Conservation (phyloP, 2,113 vertebrate genomes). For the Corythaeola cristata region DNA sequence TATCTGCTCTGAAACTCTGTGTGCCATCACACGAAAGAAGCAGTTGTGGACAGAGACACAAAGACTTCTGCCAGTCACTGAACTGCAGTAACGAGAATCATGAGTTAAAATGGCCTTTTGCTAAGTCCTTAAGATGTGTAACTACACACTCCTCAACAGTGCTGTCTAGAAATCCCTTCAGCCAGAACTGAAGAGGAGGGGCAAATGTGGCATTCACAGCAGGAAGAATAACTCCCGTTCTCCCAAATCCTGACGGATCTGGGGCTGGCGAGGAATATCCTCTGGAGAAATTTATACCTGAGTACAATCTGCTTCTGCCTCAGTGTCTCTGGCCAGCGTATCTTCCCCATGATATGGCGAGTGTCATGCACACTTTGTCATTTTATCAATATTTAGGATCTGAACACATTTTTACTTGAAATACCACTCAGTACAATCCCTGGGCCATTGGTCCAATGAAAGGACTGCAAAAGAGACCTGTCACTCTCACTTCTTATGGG, state of each 20-base stretch:
- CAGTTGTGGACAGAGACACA: background rate
- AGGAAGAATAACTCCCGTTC: background rate
- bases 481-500: background rate
- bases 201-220: background rate
- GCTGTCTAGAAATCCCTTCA: background rate
- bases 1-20: background rate
- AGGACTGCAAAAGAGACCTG: background rate
- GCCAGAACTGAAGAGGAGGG: background rate
- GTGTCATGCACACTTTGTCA: background rate
- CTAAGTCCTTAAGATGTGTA: background rate
- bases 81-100: background rate
- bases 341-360: fast-evolving
- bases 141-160: background rate
- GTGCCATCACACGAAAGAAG: background rate
- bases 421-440: background rate
- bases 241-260: background rate
- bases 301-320: background rate
- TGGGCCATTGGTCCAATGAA: background rate
- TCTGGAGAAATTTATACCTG: background rate
- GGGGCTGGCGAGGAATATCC: background rate
- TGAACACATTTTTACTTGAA: background rate
- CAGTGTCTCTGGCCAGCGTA: background rate
- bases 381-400: background rate
- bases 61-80: background rate
- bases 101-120: background rate